Evolutionary conservation across 2,797 vertebrate genomes (phyloP).

Genomic region (Malacoraja senta): DNA sequence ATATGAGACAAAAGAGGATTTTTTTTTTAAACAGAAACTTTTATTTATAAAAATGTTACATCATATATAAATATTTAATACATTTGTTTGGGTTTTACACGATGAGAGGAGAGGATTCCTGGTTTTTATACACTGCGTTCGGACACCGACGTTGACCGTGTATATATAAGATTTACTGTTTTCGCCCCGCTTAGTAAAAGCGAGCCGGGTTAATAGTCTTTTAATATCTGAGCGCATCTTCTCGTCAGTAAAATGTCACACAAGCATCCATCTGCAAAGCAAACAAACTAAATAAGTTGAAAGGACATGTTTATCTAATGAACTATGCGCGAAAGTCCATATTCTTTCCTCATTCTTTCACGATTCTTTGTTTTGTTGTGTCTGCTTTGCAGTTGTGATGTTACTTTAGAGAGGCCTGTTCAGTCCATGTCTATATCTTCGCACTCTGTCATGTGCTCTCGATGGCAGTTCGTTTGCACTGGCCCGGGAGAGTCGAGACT

Average conservation of each 20-base stretch:
- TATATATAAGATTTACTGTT: conserved; percentile 18
- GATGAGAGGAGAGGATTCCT: conserved; percentile 58
- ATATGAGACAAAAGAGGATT: conserved; percentile 33
- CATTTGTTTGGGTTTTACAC: conserved; percentile 83
- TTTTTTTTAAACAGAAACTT: conserved; percentile 80
- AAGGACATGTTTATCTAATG: conserved; percentile 5
- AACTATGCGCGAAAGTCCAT: conserved; percentile 23
- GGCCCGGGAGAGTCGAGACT: conserved; percentile 55
- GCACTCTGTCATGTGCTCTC: conserved; percentile 64
- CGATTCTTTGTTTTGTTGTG: not conserved
- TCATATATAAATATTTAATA: conserved; percentile 99
- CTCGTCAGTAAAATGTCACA: conserved; percentile 2
- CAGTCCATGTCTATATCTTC: conserved; percentile 81
- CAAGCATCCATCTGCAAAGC: conserved; percentile 26
- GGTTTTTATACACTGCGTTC: conserved; percentile 30
- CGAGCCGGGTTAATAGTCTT: not conserved
- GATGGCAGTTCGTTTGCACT: conserved; percentile 53
- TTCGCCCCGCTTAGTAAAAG: not conserved
- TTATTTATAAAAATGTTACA: conserved; percentile 99
- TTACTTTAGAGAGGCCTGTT: conserved; percentile 46
- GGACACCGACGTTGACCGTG: not conserved
- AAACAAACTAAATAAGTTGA: conserved; percentile 36
- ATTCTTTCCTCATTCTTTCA: not conserved
- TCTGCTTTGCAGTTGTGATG: conserved; percentile 26
- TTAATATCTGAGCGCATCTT: conserved; percentile 13